phyloP scores from a whole-genome alignment of 2,888 invertebrate genomes.

The Lasioglossum oenotherae region DNA sequence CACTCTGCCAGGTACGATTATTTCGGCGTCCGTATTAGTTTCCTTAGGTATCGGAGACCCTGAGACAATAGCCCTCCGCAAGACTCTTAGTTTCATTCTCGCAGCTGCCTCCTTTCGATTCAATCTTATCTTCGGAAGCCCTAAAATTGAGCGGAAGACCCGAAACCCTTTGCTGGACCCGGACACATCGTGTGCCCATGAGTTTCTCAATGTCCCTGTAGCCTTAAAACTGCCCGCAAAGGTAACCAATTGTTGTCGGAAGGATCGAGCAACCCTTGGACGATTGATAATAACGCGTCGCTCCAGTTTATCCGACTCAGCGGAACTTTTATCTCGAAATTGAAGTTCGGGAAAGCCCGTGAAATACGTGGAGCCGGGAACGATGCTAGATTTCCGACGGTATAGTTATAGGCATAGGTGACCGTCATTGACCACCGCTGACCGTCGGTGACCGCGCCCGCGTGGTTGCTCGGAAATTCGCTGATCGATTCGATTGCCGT shows the following conservation, averaged over 20 bases:
- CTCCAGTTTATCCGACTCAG: background rate
- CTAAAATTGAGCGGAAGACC: background rate
- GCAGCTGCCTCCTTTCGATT: background rate
- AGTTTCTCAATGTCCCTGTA: background rate
- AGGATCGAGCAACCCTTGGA: background rate
- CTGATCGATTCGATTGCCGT: constrained; percentile 51
- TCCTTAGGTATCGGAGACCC: too few relatives aligned
- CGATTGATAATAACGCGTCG: background rate
- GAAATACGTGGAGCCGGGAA: background rate
- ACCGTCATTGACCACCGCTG: background rate
- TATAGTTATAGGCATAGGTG: background rate
- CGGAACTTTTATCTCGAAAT: background rate
- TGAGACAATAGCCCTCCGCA: background rate
- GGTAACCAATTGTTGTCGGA: background rate
- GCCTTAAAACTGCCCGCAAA: background rate
- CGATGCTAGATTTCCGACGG: background rate
- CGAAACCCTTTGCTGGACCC: too few relatives aligned
- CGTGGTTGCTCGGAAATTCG: background rate
- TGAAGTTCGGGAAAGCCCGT: background rate
- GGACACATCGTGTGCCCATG: background rate
- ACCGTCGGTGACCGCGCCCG: background rate
- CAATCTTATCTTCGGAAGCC: background rate
- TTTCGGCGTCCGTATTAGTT: background rate
- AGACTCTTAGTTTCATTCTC: background rate
- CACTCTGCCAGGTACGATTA: constrained; percentile 92